phyloP scores from a whole-genome alignment of 2,888 invertebrate species.

The Pollenia amentaria region DNA sequence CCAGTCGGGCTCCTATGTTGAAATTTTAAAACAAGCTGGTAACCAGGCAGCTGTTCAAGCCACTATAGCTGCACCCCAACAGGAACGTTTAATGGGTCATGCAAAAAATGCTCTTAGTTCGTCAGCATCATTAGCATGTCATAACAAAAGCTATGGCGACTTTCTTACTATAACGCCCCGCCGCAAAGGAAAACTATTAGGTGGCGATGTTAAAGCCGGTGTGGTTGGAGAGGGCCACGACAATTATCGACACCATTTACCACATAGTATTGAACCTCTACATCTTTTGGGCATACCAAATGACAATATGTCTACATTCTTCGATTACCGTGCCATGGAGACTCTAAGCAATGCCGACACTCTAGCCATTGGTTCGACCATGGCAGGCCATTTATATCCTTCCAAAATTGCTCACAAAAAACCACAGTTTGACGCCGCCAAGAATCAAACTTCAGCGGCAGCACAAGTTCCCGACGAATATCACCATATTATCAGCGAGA shows the following conservation, averaged over 20 bases:
- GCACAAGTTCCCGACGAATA: constrained; percentile 76
- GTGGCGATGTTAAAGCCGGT: constrained; percentile 65
- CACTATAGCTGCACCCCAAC: constrained; percentile 44
- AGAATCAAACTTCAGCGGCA: constrained; percentile 23
- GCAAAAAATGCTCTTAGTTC: constrained; percentile 59
- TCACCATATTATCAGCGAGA: constrained; percentile 79
- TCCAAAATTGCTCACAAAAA: constrained; percentile 68
- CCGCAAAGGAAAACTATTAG: constrained; percentile 78
- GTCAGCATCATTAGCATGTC: constrained; percentile 75
- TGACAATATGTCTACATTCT: constrained; percentile 78
- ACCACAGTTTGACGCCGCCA: constrained; percentile 56
- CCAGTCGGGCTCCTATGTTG: constrained; percentile 82
- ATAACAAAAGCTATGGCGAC: constrained; percentile 82
- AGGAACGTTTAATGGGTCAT: constrained; percentile 57
- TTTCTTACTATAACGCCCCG: constrained; percentile 81
- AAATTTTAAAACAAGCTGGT: constrained; percentile 80
- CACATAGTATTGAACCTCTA: constrained; percentile 80
- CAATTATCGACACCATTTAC: constrained; percentile 78
- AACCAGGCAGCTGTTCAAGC: constrained; percentile 63
- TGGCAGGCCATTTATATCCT: constrained; percentile 77
- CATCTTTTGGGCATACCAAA: constrained; percentile 79
- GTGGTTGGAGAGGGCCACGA: constrained; percentile 62
- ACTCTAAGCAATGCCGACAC: constrained; percentile 82
- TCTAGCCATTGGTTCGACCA: constrained; percentile 80
- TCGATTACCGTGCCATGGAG: constrained; percentile 82